Percentiles rank a stretch among this genome's conserved stretches.
Conservation (phyloP, 2,797 vertebrate genomes). For the Chaetophractus vellerosus region DNA sequence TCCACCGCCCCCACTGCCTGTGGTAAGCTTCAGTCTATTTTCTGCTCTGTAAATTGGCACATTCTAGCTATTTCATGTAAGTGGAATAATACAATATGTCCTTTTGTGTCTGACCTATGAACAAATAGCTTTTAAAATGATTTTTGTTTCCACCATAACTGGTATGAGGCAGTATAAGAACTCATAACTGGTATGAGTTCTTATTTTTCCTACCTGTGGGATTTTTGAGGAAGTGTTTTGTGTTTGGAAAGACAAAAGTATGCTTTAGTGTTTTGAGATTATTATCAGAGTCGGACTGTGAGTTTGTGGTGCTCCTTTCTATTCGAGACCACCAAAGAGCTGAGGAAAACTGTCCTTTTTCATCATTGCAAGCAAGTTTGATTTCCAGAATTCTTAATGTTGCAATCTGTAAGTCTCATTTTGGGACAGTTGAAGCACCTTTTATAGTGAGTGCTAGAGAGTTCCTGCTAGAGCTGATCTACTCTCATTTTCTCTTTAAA, state of each 20-base stretch:
- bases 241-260: constrained; percentile 32
- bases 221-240: constrained; percentile 36
- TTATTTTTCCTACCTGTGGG: not conserved
- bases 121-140: not conserved
- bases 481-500: not conserved
- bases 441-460: not conserved
- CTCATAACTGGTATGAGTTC: not conserved
- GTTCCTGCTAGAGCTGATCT: not conserved
- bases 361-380: not conserved
- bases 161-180: not conserved
- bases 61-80: too few species aligned
- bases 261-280: constrained; percentile 14
- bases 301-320: constrained; percentile 6
- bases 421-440: not conserved
- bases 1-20: too few species aligned
- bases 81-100: too few species aligned
- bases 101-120: not conserved
- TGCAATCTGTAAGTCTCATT: constrained; percentile 14
- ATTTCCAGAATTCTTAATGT: constrained; percentile 17
- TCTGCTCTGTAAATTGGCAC: too few species aligned
- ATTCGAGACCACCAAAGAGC: not conserved
- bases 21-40: too few species aligned
- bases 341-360: not conserved
- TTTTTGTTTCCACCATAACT: constrained; percentile 30
- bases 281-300: not conserved